Percentiles rank a stretch among this genome's conserved stretches.
phyloP scores from a whole-genome alignment of 2,797 vertebrate species.

The Epinephelus malabaricus region DNA sequence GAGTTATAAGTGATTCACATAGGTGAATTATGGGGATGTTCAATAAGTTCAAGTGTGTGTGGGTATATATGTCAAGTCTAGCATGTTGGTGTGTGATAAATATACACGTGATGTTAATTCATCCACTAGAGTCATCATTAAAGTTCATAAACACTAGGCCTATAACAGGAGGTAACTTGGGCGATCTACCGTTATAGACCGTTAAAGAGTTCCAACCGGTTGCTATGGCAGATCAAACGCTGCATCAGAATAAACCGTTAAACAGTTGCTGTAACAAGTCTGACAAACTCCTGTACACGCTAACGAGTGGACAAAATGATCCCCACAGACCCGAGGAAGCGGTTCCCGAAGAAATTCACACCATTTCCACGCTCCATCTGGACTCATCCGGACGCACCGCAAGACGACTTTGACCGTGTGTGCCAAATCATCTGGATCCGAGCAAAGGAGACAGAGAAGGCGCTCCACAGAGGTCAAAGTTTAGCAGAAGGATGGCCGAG shows the following conservation, averaged over 20 bases:
- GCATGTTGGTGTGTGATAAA: too few species aligned
- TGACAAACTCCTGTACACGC: too few species aligned
- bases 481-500: background rate
- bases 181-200: background rate
- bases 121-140: background rate
- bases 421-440: constrained; percentile 87
- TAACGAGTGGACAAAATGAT: background rate
- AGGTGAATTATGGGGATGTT: background rate
- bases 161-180: background rate
- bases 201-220: constrained; percentile 34
- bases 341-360: constrained; percentile 64
- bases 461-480: background rate
- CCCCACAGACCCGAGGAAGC: background rate
- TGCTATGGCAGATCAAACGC: constrained; percentile 53
- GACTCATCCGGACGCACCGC: constrained; percentile 85
- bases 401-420: constrained; percentile 83
- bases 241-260: background rate
- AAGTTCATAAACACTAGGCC: background rate
- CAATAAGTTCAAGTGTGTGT: background rate
- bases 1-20: background rate
- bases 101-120: background rate
- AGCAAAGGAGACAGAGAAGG: constrained; percentile 55
- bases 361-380: constrained; percentile 88
- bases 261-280: background rate
- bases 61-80: too few species aligned